Evolutionary conservation across 2,113 vertebrate species (phyloP).

Genomic region (Callipepla californica): DNA sequence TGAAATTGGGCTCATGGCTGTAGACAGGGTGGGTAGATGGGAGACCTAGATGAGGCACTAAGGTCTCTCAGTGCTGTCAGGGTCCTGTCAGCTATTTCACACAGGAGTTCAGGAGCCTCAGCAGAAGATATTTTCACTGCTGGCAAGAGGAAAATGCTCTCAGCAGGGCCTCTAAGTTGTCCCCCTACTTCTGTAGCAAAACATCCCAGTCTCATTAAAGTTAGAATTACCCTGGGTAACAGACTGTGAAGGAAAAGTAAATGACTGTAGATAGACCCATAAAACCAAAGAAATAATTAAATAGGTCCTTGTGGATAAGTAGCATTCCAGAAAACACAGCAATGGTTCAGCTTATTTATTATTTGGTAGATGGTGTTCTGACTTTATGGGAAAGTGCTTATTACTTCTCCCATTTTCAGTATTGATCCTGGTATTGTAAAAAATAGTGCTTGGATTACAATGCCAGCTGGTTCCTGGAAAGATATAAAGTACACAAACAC

Average conservation of each 20-base stretch:
- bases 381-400: constrained; percentile 42
- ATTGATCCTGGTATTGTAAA: constrained; percentile 45
- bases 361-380: constrained; percentile 44
- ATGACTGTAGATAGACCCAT: constrained; percentile 52
- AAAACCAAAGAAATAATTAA: constrained; percentile 68
- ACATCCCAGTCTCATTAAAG: constrained; percentile 40
- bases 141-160: neutral
- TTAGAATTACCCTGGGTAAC: constrained; percentile 65
- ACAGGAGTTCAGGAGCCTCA: neutral
- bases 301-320: constrained; percentile 50
- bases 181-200: constrained; percentile 16
- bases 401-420: constrained; percentile 66
- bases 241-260: constrained; percentile 68
- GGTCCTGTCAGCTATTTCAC: neutral
- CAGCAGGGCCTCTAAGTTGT: neutral
- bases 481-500: neutral
- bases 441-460: constrained; percentile 26
- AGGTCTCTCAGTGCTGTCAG: neutral
- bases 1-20: neutral
- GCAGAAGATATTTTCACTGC: neutral
- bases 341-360: constrained; percentile 30
- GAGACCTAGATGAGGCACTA: fast-evolving
- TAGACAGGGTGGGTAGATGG: fast-evolving
- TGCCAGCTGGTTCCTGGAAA: constrained; percentile 15
- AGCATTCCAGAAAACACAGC: constrained; percentile 44